These are phyloP conservation scores for Zenarchopterus dispar DNA, from an alignment of 2,797 vertebrate species.

Conservation along the genomic window DNA sequence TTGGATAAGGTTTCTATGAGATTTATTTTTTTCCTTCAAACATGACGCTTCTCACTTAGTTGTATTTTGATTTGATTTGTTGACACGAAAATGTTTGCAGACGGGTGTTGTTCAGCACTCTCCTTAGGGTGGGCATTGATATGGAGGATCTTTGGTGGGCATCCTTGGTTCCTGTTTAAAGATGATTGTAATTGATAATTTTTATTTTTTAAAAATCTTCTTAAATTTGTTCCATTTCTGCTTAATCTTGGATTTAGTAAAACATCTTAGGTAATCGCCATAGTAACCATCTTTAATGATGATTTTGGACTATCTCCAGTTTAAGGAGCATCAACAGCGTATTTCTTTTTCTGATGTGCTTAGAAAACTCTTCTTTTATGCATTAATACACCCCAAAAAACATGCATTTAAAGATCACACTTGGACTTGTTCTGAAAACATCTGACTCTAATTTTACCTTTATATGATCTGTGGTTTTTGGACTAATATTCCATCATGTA, in stretches of 20 bases:
- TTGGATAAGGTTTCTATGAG: too few species aligned
- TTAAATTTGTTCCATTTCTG: not conserved
- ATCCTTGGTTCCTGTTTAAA: too few species aligned
- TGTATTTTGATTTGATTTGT: too few species aligned
- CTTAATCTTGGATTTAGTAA: not conserved
- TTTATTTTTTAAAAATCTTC: not conserved
- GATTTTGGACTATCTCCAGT: not conserved
- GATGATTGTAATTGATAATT: too few species aligned
- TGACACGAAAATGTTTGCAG: too few species aligned
- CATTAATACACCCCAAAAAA: slow-evolving; percentile 8
- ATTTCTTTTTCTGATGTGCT: not conserved
- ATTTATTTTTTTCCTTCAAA: too few species aligned
- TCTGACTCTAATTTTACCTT: slow-evolving; percentile 1
- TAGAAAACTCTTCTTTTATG: not conserved
- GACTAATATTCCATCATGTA: slow-evolving; percentile 19
- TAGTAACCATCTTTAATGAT: not conserved
- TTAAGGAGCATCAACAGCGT: slow-evolving; percentile 1
- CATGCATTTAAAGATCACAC: slow-evolving; percentile 9
- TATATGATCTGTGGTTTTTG: slow-evolving; percentile 25
- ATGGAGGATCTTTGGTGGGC: too few species aligned
- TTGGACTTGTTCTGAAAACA: not conserved
- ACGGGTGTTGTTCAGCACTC: too few species aligned
- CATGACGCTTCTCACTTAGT: too few species aligned
- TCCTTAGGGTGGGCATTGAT: too few species aligned
- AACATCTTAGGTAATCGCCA: too few species aligned